Base-by-base conservation (phyloP, 2,113 vertebrate species). In the Lagopus leucura region DNA sequence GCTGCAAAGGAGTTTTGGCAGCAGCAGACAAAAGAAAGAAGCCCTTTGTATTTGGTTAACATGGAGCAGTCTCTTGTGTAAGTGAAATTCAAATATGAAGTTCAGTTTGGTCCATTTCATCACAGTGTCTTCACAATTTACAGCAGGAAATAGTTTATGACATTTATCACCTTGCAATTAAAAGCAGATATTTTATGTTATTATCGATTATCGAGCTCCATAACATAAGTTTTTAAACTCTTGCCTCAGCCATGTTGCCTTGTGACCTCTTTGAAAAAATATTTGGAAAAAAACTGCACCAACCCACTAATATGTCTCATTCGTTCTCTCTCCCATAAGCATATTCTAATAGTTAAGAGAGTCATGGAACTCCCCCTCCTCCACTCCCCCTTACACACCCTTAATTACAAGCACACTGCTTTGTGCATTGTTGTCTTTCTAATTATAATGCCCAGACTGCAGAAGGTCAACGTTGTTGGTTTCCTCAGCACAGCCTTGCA, bases 91-190 rank as follows among this genome's bases (percentile, higher is more conserved):
- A 34, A 54, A 45, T 11, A 43, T 50, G 36, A 75, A 20, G 30
- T 42, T 93, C 82, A 75, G 57, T 84, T 76, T 79, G 66, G 36
- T 85, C n/a, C 40, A 75, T 50, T 82, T 64, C 77, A 87, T 70
- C 71, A 85, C 24, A 70, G 34, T 28, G 21, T 57, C 78, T 3
- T 32, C 94, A 95, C 27, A 81, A 65, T 67, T 86, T 67, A 88
- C 22, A 27, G 8, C 80, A 90, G 82, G 80, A 94, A 92, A 76
- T 76, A 66, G 11, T 92, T 92, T 70, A 82, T 79, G 66, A 48
- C 84, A 78, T 82, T 72, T 48, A 88, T 79, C 66, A 72, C 43
- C 30, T 9, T 11, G 28, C 77, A 90, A 81, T 70, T 34, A 24
- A 52, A 82, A 67, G 40, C 38, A 38, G 8, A 52, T 16, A 67